These are phyloP conservation scores for Anastatus disparis DNA, from an alignment of 1,140 invertebrate genomes.

Conservation along the genomic window DNA sequence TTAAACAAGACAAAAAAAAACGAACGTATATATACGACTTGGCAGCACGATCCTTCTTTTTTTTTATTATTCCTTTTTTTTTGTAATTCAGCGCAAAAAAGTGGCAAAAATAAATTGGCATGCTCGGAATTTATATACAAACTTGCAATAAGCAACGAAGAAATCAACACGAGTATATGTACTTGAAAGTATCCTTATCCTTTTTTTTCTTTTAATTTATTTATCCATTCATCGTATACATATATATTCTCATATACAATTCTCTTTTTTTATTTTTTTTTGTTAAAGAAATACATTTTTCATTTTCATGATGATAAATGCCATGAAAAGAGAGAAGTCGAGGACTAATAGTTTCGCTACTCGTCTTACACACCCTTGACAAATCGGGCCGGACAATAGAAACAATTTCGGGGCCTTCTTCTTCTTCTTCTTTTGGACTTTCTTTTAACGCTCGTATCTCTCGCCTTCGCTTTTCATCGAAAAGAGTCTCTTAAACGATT, in stretches of 20 bases:
- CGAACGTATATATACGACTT: too few species aligned
- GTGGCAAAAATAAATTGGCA: not conserved
- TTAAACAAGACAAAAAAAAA: too few species aligned
- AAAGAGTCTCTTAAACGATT: slow-evolving; percentile 53
- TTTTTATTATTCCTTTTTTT: too few species aligned
- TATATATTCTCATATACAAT: too few species aligned
- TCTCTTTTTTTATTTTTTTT: too few species aligned
- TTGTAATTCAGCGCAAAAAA: not conserved
- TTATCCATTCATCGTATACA: too few species aligned
- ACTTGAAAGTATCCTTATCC: not conserved
- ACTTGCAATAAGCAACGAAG: too few species aligned
- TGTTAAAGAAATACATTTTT: too few species aligned
- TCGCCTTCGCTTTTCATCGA: slow-evolving; percentile 27
- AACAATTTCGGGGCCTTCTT: slow-evolving; percentile 59
- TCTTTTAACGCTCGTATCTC: slow-evolving; percentile 4
- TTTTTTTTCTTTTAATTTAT: too few species aligned
- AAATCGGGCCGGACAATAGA: slow-evolving; percentile 64
- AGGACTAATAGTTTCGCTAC: slow-evolving; percentile 63
- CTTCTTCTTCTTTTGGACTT: too few species aligned
- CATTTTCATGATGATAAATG: not conserved
- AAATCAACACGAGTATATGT: not conserved
- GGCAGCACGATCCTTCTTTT: too few species aligned
- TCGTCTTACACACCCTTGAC: slow-evolving; percentile 62
- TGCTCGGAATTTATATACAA: too few species aligned
- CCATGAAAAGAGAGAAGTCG: slow-evolving; percentile 11